A percentile compares a stretch with the other conserved stretches of the same genome.
Conservation (phyloP, 2,888 invertebrate species). For the Suillia variegata region DNA sequence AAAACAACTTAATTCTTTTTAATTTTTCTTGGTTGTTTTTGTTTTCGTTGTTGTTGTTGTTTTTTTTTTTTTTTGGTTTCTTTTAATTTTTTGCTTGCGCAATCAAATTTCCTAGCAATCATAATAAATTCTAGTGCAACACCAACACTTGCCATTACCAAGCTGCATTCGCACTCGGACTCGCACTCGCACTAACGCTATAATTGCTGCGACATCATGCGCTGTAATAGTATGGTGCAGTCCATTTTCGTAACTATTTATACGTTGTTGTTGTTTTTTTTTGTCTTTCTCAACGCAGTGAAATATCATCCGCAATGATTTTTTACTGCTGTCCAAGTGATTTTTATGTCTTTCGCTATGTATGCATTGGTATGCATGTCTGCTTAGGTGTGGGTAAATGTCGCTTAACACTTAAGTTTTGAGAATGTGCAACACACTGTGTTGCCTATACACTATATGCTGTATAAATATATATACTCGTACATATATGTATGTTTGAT, state of each 20-base stretch:
- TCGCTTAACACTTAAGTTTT: neutral
- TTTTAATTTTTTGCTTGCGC: conserved; percentile 21
- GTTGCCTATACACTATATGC: too few relatives aligned
- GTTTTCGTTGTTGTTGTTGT: neutral
- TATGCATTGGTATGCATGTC: neutral
- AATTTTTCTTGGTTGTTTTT: too few relatives aligned
- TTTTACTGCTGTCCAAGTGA: conserved; percentile 26
- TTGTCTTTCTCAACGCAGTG: conserved; percentile 14
- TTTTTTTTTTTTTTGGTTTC: too few relatives aligned
- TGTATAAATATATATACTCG: too few relatives aligned
- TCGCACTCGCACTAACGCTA: neutral
- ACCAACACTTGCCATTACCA: neutral
- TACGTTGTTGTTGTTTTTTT: neutral
- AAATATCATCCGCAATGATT: conserved; percentile 34
- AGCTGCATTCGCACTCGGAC: too few relatives aligned
- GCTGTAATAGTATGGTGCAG: too few relatives aligned
- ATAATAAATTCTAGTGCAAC: conserved; percentile 33
- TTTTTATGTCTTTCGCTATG: neutral
- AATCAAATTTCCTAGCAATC: conserved; percentile 37
- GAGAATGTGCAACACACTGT: neutral
- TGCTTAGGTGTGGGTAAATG: neutral
- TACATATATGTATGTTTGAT: too few relatives aligned
- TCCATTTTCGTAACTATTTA: too few relatives aligned
- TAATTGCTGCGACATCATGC: conserved; percentile 3
- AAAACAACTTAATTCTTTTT: too few relatives aligned